These are phyloP conservation scores for Hoplostethus atlanticus DNA, from an alignment of 2,797 vertebrate genomes.

Conservation along the genomic window DNA sequence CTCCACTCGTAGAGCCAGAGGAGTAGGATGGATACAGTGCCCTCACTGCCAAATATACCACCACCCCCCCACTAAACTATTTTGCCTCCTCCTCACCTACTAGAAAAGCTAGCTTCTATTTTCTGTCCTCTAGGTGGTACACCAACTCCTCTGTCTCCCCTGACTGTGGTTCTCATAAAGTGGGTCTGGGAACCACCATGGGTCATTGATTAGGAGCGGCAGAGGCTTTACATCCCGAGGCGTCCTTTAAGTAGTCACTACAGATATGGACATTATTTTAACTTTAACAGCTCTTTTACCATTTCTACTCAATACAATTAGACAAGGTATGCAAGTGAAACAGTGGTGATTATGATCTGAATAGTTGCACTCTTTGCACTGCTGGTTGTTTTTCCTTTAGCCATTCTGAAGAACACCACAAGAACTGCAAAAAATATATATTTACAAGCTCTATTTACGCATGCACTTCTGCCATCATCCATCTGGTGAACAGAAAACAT, in stretches of 20 bases:
- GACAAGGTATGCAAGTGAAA: not conserved
- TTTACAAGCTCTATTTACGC: slow-evolving; percentile 10
- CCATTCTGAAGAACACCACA: not conserved
- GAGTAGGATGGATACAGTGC: slow-evolving; percentile 45
- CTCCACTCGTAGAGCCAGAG: slow-evolving; percentile 53
- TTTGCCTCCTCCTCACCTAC: slow-evolving; percentile 38
- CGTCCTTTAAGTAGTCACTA: not conserved
- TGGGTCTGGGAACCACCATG: slow-evolving; percentile 4
- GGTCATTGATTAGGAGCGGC: not conserved
- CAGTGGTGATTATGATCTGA: slow-evolving; percentile 1
- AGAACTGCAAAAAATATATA: not conserved
- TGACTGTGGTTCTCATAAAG: slow-evolving; percentile 14
- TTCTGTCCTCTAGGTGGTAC: slow-evolving; percentile 23
- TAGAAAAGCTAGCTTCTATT: slow-evolving; percentile 43
- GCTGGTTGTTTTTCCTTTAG: not conserved
- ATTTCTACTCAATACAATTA: not conserved
- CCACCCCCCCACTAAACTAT: slow-evolving; percentile 39
- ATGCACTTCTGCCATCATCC: slow-evolving; percentile 8
- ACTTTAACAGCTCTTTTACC: slow-evolving; percentile 1
- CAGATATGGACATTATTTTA: not conserved
- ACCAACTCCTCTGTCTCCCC: slow-evolving; percentile 27
- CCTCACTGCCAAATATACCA: slow-evolving; percentile 50
- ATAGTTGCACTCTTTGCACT: not conserved
- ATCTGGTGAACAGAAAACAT: slow-evolving; percentile 26
- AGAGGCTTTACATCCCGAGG: not conserved